Conservation (phyloP, 2,888 invertebrate genomes). For the Syritta pipiens region DNA sequence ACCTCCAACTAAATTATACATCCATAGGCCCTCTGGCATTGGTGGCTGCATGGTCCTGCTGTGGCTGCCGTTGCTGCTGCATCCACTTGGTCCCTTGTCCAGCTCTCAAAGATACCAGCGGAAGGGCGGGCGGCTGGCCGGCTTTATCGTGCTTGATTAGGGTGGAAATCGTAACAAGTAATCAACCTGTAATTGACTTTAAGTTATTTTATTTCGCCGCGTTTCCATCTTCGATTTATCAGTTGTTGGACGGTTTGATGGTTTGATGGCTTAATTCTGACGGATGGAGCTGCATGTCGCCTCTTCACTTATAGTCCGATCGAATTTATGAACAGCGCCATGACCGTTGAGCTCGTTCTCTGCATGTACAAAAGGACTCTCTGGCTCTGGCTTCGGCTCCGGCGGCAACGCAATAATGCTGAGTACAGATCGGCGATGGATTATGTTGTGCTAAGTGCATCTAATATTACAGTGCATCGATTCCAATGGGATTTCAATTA, state of each 20-base stretch:
- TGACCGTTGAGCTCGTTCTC: not conserved
- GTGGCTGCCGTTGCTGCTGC: too few relatives aligned
- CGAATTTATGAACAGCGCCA: slow-evolving; percentile 34
- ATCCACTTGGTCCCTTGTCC: slow-evolving; percentile 1
- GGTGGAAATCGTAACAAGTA: slow-evolving; percentile 56
- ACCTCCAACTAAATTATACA: slow-evolving; percentile 52
- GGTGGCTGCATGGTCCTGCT: too few relatives aligned
- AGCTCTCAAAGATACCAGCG: slow-evolving; percentile 9
- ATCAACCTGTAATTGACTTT: slow-evolving; percentile 60
- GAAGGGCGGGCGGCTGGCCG: not conserved
- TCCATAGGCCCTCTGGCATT: slow-evolving; percentile 40
- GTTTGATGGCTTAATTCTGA: not conserved
- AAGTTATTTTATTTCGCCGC: slow-evolving; percentile 58
- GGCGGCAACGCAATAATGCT: slow-evolving; percentile 27
- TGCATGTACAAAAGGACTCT: not conserved
- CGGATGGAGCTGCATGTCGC: not conserved
- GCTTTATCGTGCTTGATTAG: slow-evolving; percentile 60
- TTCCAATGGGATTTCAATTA: slow-evolving; percentile 36
- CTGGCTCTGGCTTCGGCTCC: not conserved
- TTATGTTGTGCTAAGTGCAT: slow-evolving; percentile 30
- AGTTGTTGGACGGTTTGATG: not conserved
- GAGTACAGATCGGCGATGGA: slow-evolving; percentile 38
- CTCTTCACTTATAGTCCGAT: slow-evolving; percentile 24
- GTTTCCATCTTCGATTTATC: slow-evolving; percentile 19
- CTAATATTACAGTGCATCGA: slow-evolving; percentile 22